Evolutionary conservation across 2,888 invertebrate species (phyloP).

Genomic region (Melanargia galathea): DNA sequence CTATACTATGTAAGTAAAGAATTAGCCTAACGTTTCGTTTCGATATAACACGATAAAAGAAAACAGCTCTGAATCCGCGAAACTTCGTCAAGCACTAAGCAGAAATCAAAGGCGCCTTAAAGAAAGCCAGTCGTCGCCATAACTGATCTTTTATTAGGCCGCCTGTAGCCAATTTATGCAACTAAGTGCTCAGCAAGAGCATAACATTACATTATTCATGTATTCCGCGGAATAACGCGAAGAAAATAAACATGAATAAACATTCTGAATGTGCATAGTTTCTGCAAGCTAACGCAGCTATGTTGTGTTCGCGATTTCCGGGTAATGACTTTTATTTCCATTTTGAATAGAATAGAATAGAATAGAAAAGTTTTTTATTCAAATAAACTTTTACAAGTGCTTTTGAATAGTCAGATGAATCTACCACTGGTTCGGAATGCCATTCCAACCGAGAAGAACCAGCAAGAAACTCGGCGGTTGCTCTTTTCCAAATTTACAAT

Average conservation of each 20-base stretch:
- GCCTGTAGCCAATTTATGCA: background rate
- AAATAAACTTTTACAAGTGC: too few relatives aligned
- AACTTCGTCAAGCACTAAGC: too few relatives aligned
- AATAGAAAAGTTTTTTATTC: too few relatives aligned
- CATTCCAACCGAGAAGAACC: too few relatives aligned
- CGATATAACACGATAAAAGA: too few relatives aligned
- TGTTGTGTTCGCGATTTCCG: constrained; percentile 1
- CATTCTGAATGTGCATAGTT: background rate
- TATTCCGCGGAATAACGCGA: constrained; percentile 5
- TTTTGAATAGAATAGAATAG: constrained; percentile 1
- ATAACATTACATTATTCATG: constrained; percentile 14
- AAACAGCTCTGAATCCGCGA: too few relatives aligned
- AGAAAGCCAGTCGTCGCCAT: background rate
- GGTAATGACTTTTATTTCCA: background rate
- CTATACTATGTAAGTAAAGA: too few relatives aligned
- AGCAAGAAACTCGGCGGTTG: too few relatives aligned
- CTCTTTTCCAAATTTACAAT: too few relatives aligned
- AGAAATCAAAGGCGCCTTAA: background rate
- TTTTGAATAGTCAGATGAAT: too few relatives aligned
- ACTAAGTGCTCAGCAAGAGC: background rate
- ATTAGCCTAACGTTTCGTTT: too few relatives aligned
- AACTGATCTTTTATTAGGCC: constrained; percentile 6
- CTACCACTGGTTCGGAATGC: too few relatives aligned
- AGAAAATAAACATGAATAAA: constrained; percentile 15
- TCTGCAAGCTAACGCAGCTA: constrained; percentile 1